A percentile compares a stretch with the other conserved stretches of the same genome.
Evolutionary conservation across 2,888 invertebrate genomes (phyloP).

Genomic region (Limnephilus marmoratus): DNA sequence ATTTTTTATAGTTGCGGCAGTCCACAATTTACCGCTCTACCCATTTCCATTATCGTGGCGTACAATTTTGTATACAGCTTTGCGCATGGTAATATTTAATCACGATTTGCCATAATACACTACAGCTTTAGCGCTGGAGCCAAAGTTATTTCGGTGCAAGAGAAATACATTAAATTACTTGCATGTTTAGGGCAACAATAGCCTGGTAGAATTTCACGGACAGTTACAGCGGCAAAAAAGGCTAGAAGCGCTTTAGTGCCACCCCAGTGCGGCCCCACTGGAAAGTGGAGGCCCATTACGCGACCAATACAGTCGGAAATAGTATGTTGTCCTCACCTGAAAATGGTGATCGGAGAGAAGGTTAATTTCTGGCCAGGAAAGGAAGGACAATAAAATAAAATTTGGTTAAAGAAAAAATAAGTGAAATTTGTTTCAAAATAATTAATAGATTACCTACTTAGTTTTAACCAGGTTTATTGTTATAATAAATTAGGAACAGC

Average conservation of each 20-base stretch:
- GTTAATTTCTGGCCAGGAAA: not conserved
- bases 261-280: not conserved
- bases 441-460: no score
- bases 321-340: not conserved
- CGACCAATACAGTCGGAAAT: not conserved
- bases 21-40: no score
- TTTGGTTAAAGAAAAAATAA: no score
- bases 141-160: not conserved
- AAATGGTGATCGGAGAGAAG: not conserved
- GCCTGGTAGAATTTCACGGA: not conserved
- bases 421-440: no score
- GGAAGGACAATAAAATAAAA: no score
- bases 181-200: conserved; percentile 16
- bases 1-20: not conserved
- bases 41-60: not conserved
- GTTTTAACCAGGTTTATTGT: no score
- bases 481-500: no score
- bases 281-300: not conserved
- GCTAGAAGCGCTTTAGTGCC: not conserved
- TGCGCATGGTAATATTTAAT: not conserved
- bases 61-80: not conserved
- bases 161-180: conserved; percentile 23
- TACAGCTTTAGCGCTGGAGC: not conserved
- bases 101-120: not conserved
- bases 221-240: not conserved